Percentiles rank a stretch among this genome's conserved stretches.
These are phyloP conservation scores for Anguilla anguilla DNA, from an alignment of 2,797 vertebrate genomes.

Conservation along the genomic window DNA sequence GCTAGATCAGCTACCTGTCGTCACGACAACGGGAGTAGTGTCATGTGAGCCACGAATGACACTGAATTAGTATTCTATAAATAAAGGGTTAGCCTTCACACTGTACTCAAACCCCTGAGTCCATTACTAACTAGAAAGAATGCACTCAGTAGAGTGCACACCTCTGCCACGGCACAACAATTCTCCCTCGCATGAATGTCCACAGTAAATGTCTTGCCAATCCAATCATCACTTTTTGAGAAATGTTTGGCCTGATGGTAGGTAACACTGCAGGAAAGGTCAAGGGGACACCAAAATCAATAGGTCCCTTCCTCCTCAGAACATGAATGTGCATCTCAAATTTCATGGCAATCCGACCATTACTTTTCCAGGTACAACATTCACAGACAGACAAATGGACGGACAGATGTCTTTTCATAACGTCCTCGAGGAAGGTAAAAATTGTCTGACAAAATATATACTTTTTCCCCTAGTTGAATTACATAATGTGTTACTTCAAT, in stretches of 20 bases:
- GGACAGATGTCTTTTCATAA: too few relatives aligned
- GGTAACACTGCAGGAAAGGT: too few relatives aligned
- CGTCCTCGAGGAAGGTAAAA: neutral
- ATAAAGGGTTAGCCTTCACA: neutral
- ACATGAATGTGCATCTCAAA: too few relatives aligned
- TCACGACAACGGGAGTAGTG: neutral
- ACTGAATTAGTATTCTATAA: neutral
- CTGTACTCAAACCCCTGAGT: neutral
- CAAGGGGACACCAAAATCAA: too few relatives aligned
- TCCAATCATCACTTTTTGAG: too few relatives aligned
- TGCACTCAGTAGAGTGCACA: neutral
- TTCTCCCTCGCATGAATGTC: too few relatives aligned
- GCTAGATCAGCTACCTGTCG: conserved; percentile 94
- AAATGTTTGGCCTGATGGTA: too few relatives aligned
- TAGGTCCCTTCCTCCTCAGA: too few relatives aligned
- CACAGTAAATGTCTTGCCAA: too few relatives aligned
- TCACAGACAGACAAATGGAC: too few relatives aligned
- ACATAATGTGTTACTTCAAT: neutral
- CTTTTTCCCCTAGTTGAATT: neutral
- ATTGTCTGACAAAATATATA: neutral
- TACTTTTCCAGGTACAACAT: too few relatives aligned
- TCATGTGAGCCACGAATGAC: neutral
- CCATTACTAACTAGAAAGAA: neutral
- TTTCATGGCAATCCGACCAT: neutral
- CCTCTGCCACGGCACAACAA: too few relatives aligned